phyloP scores from a whole-genome alignment of 1,140 invertebrate species.

The Doryteuthis pealeii region DNA sequence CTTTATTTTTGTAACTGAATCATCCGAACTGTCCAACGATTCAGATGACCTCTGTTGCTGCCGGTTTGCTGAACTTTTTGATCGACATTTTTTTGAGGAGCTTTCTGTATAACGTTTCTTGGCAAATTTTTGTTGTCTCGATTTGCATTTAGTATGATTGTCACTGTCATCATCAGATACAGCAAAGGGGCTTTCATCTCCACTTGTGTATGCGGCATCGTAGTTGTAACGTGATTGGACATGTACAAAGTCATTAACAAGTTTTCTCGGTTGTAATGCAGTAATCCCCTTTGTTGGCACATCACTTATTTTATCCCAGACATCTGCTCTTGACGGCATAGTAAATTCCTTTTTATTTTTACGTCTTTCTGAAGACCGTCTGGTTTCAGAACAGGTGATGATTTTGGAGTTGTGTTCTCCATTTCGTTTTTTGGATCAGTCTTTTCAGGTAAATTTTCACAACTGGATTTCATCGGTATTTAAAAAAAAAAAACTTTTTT shows the following conservation, averaged over 20 bases:
- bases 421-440: no score
- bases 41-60: background rate
- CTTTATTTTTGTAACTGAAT: background rate
- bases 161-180: background rate
- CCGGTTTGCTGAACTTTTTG: background rate
- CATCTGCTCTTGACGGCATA: background rate
- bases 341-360: background rate
- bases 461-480: no score
- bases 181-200: background rate
- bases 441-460: no score
- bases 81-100: no score
- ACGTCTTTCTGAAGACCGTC: background rate
- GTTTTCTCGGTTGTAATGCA: background rate
- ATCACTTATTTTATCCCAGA: background rate
- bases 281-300: background rate
- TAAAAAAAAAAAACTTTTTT: no score
- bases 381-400: background rate
- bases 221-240: background rate
- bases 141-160: background rate
- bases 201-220: background rate
- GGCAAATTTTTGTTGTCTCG: background rate
- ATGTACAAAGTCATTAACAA: slow-evolving; percentile 2
- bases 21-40: background rate
- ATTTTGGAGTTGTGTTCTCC: background rate
- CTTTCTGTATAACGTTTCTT: background rate